Evolutionary conservation across 1,140 invertebrate species (phyloP).

Genomic region (Samia ricini): DNA sequence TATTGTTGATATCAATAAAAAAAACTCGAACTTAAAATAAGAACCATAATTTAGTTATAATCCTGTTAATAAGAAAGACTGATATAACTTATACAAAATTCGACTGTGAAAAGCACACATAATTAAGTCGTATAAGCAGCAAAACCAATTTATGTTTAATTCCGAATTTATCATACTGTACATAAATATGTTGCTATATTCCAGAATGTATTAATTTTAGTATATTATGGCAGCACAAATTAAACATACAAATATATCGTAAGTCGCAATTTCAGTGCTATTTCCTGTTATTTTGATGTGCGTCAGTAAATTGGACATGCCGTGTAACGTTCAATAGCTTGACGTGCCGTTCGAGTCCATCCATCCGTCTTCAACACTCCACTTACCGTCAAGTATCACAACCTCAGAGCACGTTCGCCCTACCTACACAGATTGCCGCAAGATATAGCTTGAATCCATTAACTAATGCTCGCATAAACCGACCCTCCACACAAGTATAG

Average conservation of each 20-base stretch:
- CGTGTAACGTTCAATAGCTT: slow-evolving; percentile 1
- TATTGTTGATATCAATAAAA: too few relatives aligned
- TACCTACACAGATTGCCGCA: slow-evolving; percentile 1
- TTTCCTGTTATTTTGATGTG: not conserved
- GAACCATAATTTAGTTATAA: too few relatives aligned
- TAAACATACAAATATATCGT: not conserved
- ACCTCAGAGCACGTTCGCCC: not conserved
- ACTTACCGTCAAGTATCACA: not conserved
- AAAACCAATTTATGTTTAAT: too few relatives aligned
- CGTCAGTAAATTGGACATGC: not conserved
- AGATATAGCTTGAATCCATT: slow-evolving; percentile 58
- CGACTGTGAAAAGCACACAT: too few relatives aligned
- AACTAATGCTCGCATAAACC: slow-evolving; percentile 56
- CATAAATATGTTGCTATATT: too few relatives aligned
- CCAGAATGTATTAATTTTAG: not conserved
- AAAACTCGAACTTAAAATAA: too few relatives aligned
- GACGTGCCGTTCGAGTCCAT: not conserved
- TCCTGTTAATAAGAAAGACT: too few relatives aligned
- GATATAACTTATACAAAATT: too few relatives aligned
- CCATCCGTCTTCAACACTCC: slow-evolving; percentile 2
- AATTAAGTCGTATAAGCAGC: too few relatives aligned
- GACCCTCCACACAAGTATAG: slow-evolving; percentile 27
- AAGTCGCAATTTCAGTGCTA: not conserved
- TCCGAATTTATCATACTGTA: too few relatives aligned
- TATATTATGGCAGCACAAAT: not conserved